Conservation (phyloP, 2,797 vertebrate genomes). For the Darevskia nairensis region DNA sequence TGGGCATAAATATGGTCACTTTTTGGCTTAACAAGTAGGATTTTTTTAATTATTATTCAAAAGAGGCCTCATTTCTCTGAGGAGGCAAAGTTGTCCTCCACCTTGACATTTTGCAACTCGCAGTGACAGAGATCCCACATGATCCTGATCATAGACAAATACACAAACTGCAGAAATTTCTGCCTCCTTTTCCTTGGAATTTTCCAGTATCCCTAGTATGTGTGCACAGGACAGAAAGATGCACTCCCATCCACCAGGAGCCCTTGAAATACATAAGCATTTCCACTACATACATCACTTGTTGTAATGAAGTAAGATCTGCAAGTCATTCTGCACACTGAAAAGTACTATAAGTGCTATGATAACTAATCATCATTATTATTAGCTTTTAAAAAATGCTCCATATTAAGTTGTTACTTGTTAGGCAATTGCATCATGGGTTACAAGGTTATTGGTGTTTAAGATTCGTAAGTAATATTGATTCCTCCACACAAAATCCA, state of each 20-base stretch:
- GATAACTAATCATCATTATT: neutral
- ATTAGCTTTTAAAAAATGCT: neutral
- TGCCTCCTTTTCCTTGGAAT: too few relatives aligned
- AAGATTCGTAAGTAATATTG: constrained; percentile 30
- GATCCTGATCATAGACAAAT: neutral
- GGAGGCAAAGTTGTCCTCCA: neutral
- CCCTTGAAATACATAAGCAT: neutral
- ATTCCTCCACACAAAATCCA: neutral
- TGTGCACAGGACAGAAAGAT: neutral
- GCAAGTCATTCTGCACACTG: neutral
- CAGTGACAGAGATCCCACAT: neutral
- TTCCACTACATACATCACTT: neutral
- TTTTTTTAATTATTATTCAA: too few relatives aligned
- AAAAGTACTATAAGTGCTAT: neutral
- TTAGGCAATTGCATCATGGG: neutral
- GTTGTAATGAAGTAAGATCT: neutral
- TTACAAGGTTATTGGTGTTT: neutral
- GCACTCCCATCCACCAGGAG: too few relatives aligned
- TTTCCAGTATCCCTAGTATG: too few relatives aligned
- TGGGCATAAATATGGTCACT: too few relatives aligned
- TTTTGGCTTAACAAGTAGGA: too few relatives aligned
- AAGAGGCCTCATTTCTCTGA: neutral
- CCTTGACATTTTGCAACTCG: neutral
- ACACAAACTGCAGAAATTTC: too few relatives aligned
- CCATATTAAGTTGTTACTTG: neutral